These are phyloP conservation scores for Lutjanus erythropterus DNA, from an alignment of 2,113 vertebrate species.

Conservation along the genomic window DNA sequence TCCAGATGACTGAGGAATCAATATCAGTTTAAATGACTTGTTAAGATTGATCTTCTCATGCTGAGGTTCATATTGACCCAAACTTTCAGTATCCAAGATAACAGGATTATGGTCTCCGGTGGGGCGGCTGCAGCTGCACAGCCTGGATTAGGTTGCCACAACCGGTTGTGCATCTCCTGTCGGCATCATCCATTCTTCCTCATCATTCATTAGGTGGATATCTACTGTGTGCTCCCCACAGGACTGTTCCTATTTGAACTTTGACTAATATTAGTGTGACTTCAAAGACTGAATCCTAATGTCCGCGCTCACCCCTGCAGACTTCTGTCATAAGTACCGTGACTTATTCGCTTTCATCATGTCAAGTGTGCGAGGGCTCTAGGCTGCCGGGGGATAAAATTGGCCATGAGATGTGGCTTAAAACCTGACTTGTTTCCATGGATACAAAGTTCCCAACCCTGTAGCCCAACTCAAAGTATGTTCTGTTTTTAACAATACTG, in stretches of 20 bases:
- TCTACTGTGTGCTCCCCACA: neutral
- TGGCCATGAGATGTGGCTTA: no score
- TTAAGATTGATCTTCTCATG: neutral
- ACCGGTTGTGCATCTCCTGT: constrained; percentile 32
- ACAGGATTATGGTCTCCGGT: constrained; percentile 53
- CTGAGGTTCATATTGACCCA: constrained; percentile 36
- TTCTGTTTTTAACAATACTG: no score
- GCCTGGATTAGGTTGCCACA: constrained; percentile 12
- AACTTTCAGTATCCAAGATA: constrained; percentile 49
- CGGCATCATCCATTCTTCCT: constrained; percentile 3
- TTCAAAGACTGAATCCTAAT: no score
- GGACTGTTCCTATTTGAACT: neutral
- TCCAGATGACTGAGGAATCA: constrained; percentile 1
- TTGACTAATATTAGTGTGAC: no score
- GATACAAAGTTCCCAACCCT: no score
- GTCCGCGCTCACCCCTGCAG: no score
- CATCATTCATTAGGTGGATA: neutral
- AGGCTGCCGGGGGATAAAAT: no score
- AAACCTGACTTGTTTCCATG: neutral
- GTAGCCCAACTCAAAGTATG: no score
- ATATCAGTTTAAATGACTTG: neutral
- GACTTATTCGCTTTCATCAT: no score
- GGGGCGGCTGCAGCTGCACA: constrained; percentile 27
- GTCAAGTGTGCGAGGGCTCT: no score
- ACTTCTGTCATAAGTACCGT: no score